Base-by-base conservation (phyloP, 2,113 vertebrate species). In the Saguinus imperator region DNA sequence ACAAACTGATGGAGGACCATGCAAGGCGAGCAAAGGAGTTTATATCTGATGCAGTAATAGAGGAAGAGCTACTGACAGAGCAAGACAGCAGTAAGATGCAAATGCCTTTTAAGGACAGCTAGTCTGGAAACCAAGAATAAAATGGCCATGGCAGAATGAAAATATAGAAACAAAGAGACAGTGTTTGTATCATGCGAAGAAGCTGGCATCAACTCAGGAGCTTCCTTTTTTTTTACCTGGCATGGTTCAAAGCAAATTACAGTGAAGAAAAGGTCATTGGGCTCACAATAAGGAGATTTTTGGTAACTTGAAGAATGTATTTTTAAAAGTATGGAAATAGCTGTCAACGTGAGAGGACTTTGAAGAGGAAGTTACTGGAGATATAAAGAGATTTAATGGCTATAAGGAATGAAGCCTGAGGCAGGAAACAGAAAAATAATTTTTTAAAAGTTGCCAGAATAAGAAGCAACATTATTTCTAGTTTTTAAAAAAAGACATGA, bases 251-350 rank as follows among this genome's bases (percentile, higher is more conserved):
- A 83, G 57, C 55, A 91, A 87, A 93, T 96, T 93, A 43, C 12
- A 94, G 86, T 37, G 45, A 48, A 76, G 61, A 81, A 91, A 87
- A 88, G 52, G 14, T 3, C 70, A 27, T 12, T 75, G n/a, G 8
- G 9, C 17, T 72, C 43, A 84, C 70, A 85, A 25, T 58, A 80
- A 87, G 68, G 27, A 81, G 58, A 57, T 11, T 83, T 43, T 79
- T 87, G 29, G 4, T 96, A 50, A 92, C 52, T 66, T 64, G 52
- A 81, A 94, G 61, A 79, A 77, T 52, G 37, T 20, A 32, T 57
- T 93, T 93, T 84, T 92, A 3, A 97, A 95, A 96, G 64, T 43
- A 75, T 79, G 45, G 37, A 57, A 89, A 55, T 8, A 84, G 32
- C 76, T 72, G 4, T 70, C 40, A 80, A 52, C 21, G 29, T 37